Percentiles rank a stretch among this genome's conserved stretches.
Evolutionary conservation across 2,113 vertebrate species (phyloP).

Genomic region (Capreolus pygargus): DNA sequence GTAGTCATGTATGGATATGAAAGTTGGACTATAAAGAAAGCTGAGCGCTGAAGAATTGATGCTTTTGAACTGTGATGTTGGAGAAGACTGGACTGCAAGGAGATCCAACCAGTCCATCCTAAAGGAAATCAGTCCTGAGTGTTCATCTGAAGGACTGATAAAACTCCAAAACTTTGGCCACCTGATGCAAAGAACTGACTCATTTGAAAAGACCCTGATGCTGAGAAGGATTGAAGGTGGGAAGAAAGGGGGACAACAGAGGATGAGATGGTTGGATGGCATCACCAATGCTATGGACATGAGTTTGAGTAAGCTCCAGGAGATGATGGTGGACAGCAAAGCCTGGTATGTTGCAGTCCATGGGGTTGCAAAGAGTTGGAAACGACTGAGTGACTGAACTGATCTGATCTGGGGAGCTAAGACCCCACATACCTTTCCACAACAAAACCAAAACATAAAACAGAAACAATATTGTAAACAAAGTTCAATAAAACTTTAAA

Average conservation of each 20-base stretch:
- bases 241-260: background rate
- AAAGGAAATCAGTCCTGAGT: background rate
- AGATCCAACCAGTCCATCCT: background rate
- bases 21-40: background rate
- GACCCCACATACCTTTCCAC: background rate
- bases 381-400: background rate
- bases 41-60: rapidly evolving
- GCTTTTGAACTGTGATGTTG: background rate
- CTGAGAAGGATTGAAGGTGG: background rate
- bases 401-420: background rate
- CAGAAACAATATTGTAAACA: background rate
- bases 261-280: background rate
- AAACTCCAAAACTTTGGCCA: background rate
- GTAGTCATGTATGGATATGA: background rate
- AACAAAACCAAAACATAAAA: background rate
- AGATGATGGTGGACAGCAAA: background rate
- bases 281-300: background rate
- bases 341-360: background rate
- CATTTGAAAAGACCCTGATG: background rate
- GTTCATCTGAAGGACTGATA: background rate
- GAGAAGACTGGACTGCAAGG: background rate
- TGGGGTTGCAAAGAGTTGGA: background rate
- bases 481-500: background rate
- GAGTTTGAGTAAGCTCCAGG: background rate
- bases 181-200: background rate